Percentiles rank a stretch among this genome's conserved stretches.
Evolutionary conservation across 2,888 invertebrate genomes (phyloP).

Genomic region (Sarcophaga rosellei): DNA sequence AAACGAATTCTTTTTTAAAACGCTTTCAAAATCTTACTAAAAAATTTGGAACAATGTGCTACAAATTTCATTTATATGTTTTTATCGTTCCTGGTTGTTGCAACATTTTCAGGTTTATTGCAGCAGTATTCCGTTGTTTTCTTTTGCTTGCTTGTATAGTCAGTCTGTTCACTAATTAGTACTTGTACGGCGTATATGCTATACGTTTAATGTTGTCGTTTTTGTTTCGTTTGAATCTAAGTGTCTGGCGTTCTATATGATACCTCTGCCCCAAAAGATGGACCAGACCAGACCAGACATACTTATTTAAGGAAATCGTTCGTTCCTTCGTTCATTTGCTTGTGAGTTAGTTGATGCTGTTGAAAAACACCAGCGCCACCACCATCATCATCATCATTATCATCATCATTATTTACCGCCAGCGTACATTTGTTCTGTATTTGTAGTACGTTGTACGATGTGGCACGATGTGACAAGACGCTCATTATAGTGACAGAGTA

Average conservation of each 20-base stretch:
- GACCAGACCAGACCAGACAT: neutral
- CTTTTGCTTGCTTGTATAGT: conserved; percentile 55
- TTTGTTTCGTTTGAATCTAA: conserved; percentile 3
- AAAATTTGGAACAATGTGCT: conserved; percentile 68
- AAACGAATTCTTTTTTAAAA: neutral
- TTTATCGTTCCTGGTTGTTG: neutral
- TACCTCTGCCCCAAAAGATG: neutral
- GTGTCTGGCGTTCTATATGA: neutral
- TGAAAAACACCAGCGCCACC: conserved; percentile 65
- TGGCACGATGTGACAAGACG: conserved; percentile 63
- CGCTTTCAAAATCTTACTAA: conserved; percentile 23
- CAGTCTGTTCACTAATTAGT: conserved; percentile 66
- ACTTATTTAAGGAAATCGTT: neutral
- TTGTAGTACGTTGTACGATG: conserved; percentile 36
- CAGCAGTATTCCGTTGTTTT: conserved; percentile 29
- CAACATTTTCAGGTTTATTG: conserved; percentile 58
- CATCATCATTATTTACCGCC: conserved; percentile 61
- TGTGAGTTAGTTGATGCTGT: conserved; percentile 40
- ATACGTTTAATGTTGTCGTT: neutral
- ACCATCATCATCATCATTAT: conserved; percentile 48
- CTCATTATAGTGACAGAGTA: conserved; percentile 67
- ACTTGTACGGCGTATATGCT: conserved; percentile 31
- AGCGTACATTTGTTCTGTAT: conserved; percentile 26
- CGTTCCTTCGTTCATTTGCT: conserved; percentile 15
- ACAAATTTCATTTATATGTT: conserved; percentile 50